Base-by-base conservation (phyloP, 1,140 invertebrate species). In the Ceratoteleas bidentatus region DNA sequence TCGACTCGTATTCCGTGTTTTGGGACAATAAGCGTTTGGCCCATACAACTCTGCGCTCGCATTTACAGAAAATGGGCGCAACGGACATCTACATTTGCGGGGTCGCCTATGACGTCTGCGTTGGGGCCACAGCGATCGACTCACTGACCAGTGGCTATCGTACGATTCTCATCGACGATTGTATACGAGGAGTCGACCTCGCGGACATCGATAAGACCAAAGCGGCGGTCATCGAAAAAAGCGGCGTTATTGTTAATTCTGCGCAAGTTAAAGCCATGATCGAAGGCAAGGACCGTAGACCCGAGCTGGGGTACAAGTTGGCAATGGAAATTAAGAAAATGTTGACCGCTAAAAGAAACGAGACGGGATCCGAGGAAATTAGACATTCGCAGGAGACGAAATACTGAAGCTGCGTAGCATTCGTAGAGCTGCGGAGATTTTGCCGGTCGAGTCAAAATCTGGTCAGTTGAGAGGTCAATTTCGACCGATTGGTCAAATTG, bases 1-100 rank as follows among this genome's bases (percentile, higher is more conserved):
- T 99, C 8, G 98, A 99, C 88, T 98, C 97, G 0, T 99, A 99
- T 91, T 99, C 98, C 0, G 98, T 98, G 11, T 99, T 99, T 92
- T 98, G 96, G 96, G 98, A 99, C 91, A 99, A 99, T 91, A 96
- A 97, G 87, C 97, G 97, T 89, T 89, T 97, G 33, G 96, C 95
- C 0, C 94, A 98, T 84, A 99, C 98, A 4, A 95, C 95, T 6
- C 15, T 80, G 64, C 34, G 94, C 73, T 93, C 93, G 0, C 95
- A 98, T 87, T 92, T 99, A 40, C 93, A 95, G 47, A 92, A 94
- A 86, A 94, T 95, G 81, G 94, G 94, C 43, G 95, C 97, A 9
- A 98, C 97, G 6, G 98, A 99, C 89, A 96, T 99, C 68, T 99
- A 97, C 88, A 95, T 99, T 10, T 99, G 97, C 90, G 98, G 98